phyloP scores from a whole-genome alignment of 2,888 invertebrate species.

The Dione vanillae region DNA sequence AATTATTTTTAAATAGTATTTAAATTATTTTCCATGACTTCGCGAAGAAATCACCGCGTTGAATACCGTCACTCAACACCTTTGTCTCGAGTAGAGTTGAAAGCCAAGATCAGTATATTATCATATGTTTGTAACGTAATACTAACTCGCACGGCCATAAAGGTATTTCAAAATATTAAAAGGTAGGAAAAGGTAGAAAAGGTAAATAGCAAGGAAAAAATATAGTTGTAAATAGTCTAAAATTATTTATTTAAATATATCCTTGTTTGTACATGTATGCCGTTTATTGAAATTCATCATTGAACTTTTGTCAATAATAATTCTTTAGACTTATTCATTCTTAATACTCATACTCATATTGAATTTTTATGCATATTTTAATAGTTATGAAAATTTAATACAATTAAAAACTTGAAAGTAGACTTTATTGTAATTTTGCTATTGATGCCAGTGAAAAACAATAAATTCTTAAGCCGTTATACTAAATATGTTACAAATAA shows the following conservation, averaged over 20 bases:
- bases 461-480: background rate
- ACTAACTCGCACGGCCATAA: too few relatives aligned
- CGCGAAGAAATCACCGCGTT: too few relatives aligned
- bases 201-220: background rate
- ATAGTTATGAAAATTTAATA: background rate
- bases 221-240: background rate
- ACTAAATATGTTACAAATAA: background rate
- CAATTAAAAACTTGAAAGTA: background rate
- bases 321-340: background rate
- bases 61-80: too few relatives aligned
- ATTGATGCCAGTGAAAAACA: background rate
- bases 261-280: constrained; percentile 8
- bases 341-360: background rate
- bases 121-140: too few relatives aligned
- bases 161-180: too few relatives aligned
- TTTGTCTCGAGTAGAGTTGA: too few relatives aligned
- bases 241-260: constrained; percentile 10
- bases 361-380: background rate
- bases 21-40: too few relatives aligned
- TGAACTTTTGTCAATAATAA: background rate
- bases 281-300: background rate
- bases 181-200: background rate
- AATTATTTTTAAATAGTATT: too few relatives aligned
- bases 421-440: background rate
- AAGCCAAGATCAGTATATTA: too few relatives aligned